phyloP scores from a whole-genome alignment of 2,888 invertebrate species.

The Dascillus cervinus region DNA sequence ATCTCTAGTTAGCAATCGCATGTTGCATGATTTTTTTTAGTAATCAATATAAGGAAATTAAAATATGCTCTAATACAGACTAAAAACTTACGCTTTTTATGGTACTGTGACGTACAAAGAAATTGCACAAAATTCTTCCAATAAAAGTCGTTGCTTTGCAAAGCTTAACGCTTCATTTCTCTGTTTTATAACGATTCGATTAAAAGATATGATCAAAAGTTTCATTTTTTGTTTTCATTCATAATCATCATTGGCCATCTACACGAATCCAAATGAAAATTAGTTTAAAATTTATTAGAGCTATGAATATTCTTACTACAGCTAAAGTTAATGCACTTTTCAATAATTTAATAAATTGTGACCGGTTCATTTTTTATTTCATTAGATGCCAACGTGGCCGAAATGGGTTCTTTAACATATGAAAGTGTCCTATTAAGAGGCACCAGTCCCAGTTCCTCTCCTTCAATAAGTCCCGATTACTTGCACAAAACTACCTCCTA shows the following conservation, averaged over 20 bases:
- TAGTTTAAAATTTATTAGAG: constrained; percentile 1
- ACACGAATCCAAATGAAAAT: constrained; percentile 7
- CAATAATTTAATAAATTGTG: too few relatives aligned
- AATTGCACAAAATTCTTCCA: too few relatives aligned
- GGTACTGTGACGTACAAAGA: too few relatives aligned
- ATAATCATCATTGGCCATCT: constrained; percentile 22
- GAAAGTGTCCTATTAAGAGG: constrained; percentile 35
- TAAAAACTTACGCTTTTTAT: too few relatives aligned
- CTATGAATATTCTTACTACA: constrained; percentile 27
- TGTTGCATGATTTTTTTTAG: too few relatives aligned
- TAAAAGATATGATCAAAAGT: constrained; percentile 13
- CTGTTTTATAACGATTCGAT: constrained; percentile 21
- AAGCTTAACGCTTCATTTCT: constrained; percentile 22
- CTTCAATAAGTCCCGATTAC: constrained; percentile 7
- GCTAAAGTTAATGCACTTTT: constrained; percentile 21
- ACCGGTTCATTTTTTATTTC: too few relatives aligned
- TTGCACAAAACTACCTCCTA: constrained; percentile 31
- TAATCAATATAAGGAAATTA: too few relatives aligned
- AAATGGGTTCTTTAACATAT: constrained; percentile 30
- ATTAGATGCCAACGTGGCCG: constrained; percentile 28
- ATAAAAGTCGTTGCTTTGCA: constrained; percentile 11
- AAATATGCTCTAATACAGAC: too few relatives aligned
- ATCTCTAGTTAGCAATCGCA: too few relatives aligned
- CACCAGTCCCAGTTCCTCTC: constrained; percentile 27
- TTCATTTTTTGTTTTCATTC: constrained; percentile 24